phyloP scores from a whole-genome alignment of 2,797 vertebrate species.

The Phrynocephalus guinanensis region DNA sequence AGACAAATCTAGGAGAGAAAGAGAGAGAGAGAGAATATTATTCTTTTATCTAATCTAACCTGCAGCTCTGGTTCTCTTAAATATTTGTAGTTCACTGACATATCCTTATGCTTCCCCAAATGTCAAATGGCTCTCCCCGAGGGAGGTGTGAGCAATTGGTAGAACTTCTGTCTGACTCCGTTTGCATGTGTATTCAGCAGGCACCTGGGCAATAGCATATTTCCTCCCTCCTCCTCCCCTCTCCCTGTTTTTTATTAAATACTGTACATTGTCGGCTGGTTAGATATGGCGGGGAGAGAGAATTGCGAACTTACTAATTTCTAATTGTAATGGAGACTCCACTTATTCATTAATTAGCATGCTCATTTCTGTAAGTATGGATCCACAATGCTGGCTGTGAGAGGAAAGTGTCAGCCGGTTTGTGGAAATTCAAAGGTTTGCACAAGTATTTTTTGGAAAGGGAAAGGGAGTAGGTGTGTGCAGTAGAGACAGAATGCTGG shows the following conservation, averaged over 20 bases:
- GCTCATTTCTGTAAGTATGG: neutral
- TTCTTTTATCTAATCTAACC: conserved; percentile 37
- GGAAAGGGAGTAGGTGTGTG: no score
- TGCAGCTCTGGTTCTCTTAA: conserved; percentile 16
- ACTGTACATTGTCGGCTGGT: neutral
- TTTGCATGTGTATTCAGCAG: neutral
- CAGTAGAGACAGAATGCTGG: no score
- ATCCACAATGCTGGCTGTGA: no score
- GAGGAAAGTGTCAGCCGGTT: neutral
- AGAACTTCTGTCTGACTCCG: neutral
- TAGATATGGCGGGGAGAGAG: neutral
- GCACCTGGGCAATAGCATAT: neutral
- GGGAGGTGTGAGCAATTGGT: neutral
- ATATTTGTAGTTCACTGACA: conserved; percentile 39
- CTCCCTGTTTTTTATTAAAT: neutral
- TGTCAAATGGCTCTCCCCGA: neutral
- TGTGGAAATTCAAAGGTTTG: no score
- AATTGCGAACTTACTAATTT: neutral
- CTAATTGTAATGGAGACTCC: neutral
- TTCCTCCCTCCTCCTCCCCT: no score
- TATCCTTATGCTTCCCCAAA: neutral
- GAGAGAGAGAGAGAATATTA: neutral
- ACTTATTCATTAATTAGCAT: neutral
- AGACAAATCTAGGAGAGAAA: conserved; percentile 34
- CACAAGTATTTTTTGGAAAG: no score